phyloP scores from a whole-genome alignment of 2,888 invertebrate genomes.

The Eurois occulta region DNA sequence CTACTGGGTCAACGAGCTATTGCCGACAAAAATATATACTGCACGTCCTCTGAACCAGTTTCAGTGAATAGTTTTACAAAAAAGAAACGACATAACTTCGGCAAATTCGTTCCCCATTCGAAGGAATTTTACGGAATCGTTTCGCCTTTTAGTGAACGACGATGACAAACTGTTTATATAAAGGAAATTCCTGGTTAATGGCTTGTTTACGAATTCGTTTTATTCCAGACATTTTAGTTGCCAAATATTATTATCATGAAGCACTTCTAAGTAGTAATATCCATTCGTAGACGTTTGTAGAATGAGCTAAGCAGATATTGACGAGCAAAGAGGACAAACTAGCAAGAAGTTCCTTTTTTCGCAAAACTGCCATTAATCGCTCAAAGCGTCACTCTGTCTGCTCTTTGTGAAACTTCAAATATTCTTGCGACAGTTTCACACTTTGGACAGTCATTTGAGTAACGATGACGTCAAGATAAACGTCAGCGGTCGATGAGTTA shows the following conservation, averaged over 20 bases:
- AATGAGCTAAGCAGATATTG: neutral
- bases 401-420: constrained; percentile 16
- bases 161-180: constrained; percentile 30
- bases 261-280: constrained; percentile 7
- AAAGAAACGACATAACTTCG: constrained; percentile 18
- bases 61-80: constrained; percentile 51
- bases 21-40: constrained; percentile 69
- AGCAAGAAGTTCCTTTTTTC: neutral
- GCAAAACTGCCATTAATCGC: neutral
- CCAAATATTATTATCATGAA: constrained; percentile 33
- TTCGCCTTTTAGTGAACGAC: constrained; percentile 2
- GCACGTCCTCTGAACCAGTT: constrained; percentile 46
- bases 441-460: constrained; percentile 20
- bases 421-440: constrained; percentile 25
- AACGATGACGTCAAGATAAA: constrained; percentile 27
- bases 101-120: neutral
- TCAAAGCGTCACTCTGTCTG: constrained; percentile 25
- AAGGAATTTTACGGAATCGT: constrained; percentile 19
- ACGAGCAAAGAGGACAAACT: neutral
- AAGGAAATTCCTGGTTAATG: constrained; percentile 32
- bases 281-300: neutral
- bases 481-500: constrained; percentile 23
- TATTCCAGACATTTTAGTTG: constrained; percentile 23
- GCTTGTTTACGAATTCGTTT: constrained; percentile 39
- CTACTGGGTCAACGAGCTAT: constrained; percentile 85